Conservation (phyloP, 2,797 vertebrate genomes). For the Enteromius thamalakanensis region DNA sequence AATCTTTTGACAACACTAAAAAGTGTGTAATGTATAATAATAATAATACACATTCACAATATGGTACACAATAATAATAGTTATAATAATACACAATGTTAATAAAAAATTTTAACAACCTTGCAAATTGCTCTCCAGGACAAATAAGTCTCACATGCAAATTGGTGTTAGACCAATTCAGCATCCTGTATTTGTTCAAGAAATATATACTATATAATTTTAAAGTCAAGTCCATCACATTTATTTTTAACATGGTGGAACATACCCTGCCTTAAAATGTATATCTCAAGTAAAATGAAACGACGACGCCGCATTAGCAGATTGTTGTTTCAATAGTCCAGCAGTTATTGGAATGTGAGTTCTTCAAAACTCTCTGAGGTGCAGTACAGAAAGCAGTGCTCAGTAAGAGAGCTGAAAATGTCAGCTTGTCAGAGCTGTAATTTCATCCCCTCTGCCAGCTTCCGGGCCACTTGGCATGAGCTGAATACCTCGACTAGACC, state of each 20-base stretch:
- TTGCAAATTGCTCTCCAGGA: not conserved
- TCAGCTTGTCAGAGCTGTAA: slow-evolving; percentile 62
- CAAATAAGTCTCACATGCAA: not conserved
- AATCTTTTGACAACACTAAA: too few species aligned
- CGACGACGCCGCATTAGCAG: not conserved
- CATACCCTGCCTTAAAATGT: not conserved
- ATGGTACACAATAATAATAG: too few species aligned
- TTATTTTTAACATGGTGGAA: not conserved
- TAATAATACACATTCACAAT: too few species aligned
- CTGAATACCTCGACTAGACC: slow-evolving; percentile 56
- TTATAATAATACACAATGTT: not conserved
- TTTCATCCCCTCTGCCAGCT: slow-evolving; percentile 66
- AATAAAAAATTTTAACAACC: too few species aligned
- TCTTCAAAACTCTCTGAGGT: not conserved
- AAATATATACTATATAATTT: not conserved
- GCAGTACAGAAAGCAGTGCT: slow-evolving; percentile 23
- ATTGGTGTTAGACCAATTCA: not conserved
- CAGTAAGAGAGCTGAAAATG: slow-evolving; percentile 58
- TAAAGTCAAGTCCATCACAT: not conserved
- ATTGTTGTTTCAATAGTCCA: slow-evolving; percentile 6
- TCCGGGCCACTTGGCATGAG: slow-evolving; percentile 64
- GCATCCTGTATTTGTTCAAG: not conserved
- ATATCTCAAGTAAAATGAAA: not conserved
- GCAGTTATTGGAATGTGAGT: slow-evolving; percentile 22
- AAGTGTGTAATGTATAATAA: too few species aligned